Evolutionary conservation across 2,888 invertebrate species (phyloP), one percentile per base, ranked within the genome.

Genomic region (Disparrhopalites patrizii): DNA sequence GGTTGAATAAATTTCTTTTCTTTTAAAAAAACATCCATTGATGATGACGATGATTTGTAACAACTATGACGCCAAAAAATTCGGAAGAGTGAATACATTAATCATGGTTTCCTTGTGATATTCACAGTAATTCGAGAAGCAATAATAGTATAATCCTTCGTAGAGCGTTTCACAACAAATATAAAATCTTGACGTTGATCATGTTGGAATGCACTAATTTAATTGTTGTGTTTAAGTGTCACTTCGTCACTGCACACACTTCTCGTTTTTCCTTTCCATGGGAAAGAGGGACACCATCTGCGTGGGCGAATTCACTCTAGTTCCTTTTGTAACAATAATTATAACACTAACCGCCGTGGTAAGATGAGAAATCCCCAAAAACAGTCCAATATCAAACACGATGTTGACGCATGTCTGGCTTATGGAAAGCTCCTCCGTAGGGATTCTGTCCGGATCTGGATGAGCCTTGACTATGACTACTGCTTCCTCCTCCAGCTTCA

Each of bases 401-500:
- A 69, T 75, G 75, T 61, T 75, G 75, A 47, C 72, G 63, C 40
- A 68, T 38, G 51, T 73, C 73, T 60, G 67, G 52, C 43, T 75
- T 75, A 36, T 73, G 71, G 52, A 69, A 72, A 68, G 71, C 73
- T 60, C 72, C 72, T 33, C 71, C 74, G 61, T 72, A 72, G 2
- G 74, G 72, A 62, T 72, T 68, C 15, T 67, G 68, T 33, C 50
- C 62, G 31, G 70, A 66, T 18, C 70, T 68, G 43, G 70, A 62
- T 50, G 64, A 64, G 43, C 56, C 56, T 58, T 69, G 70, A 54
- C 62, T 63, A 67, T 73, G 68, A 25, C 73, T 68, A 54, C 62
- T 50, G 40, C 31, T 25, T 31, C 47, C 47, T 50, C 15, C n/a
- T n/a, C n/a, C n/a, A n/a, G n/a, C n/a, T n/a, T n/a, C n/a, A n/a